These are phyloP conservation scores for Chaetodon trifasciatus DNA, from an alignment of 2,797 vertebrate species.

Conservation along the genomic window DNA sequence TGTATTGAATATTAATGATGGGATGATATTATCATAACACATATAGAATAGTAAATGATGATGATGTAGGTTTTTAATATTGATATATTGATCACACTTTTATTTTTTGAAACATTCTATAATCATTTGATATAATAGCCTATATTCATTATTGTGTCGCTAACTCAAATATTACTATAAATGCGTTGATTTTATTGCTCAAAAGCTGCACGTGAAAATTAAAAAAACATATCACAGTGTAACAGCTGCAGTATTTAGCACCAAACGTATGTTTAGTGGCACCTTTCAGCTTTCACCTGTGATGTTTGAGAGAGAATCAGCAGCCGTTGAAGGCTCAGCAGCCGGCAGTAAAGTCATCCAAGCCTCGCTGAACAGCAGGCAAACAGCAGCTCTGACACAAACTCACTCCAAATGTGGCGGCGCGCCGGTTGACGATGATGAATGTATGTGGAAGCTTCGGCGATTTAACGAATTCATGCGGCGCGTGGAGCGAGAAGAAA, in stretches of 20 bases:
- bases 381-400: slow-evolving; percentile 26
- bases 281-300: not conserved
- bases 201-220: not conserved
- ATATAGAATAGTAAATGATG: not conserved
- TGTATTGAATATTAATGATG: too few species aligned
- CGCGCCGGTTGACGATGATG: slow-evolving; percentile 22
- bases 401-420: slow-evolving; percentile 28
- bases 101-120: too few species aligned
- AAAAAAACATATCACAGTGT: not conserved
- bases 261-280: not conserved
- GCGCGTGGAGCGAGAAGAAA: not conserved
- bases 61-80: too few species aligned
- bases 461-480: slow-evolving; percentile 7
- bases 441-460: slow-evolving; percentile 12
- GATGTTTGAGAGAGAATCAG: not conserved
- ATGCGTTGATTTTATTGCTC: not conserved
- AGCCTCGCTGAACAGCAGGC: slow-evolving; percentile 12
- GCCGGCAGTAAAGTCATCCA: not conserved
- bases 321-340: not conserved
- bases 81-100: too few species aligned
- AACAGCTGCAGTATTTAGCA: not conserved
- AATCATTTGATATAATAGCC: not conserved
- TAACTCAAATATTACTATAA: not conserved
- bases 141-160: not conserved
- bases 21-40: too few species aligned